Conservation (phyloP, 2,797 vertebrate species). For the Acanthopagrus latus region DNA sequence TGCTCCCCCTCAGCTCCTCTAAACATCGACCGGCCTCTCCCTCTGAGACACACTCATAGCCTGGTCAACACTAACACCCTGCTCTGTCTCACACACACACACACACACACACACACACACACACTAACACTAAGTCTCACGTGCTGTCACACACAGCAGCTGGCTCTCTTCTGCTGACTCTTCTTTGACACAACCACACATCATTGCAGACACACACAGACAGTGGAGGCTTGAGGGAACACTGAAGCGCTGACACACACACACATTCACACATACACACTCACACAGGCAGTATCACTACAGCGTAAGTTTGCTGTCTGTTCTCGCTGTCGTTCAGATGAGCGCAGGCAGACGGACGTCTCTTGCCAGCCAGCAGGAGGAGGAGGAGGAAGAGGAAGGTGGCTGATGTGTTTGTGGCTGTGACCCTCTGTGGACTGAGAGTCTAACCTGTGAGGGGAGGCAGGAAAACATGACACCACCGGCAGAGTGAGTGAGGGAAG, state of each 20-base stretch:
- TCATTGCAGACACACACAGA: slow-evolving; percentile 40
- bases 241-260: slow-evolving; percentile 15
- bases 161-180: slow-evolving; percentile 57
- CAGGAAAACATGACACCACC: slow-evolving; percentile 72
- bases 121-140: slow-evolving; percentile 22
- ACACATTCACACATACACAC: slow-evolving; percentile 17
- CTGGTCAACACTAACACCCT: slow-evolving; percentile 57
- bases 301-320: slow-evolving; percentile 33
- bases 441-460: slow-evolving; percentile 72
- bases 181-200: slow-evolving; percentile 61
- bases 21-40: slow-evolving; percentile 66
- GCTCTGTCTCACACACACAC: slow-evolving; percentile 39
- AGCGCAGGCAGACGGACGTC: slow-evolving; percentile 40
- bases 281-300: slow-evolving; percentile 20
- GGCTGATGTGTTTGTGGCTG: slow-evolving; percentile 44
- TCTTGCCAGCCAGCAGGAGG: slow-evolving; percentile 39
- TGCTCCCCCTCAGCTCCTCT: slow-evolving; percentile 66
- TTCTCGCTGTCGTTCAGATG: slow-evolving; percentile 51
- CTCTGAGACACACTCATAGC: slow-evolving; percentile 71
- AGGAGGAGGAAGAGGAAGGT: slow-evolving; percentile 22
- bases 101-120: slow-evolving; percentile 39
- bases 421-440: slow-evolving; percentile 70
- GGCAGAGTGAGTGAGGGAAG: slow-evolving; percentile 38
- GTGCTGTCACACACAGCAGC: slow-evolving; percentile 44
- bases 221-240: slow-evolving; percentile 32